Percentiles rank a stretch among this genome's conserved stretches.
These are phyloP conservation scores for Elegia similella DNA, from an alignment of 2,888 invertebrate species.

Conservation along the genomic window DNA sequence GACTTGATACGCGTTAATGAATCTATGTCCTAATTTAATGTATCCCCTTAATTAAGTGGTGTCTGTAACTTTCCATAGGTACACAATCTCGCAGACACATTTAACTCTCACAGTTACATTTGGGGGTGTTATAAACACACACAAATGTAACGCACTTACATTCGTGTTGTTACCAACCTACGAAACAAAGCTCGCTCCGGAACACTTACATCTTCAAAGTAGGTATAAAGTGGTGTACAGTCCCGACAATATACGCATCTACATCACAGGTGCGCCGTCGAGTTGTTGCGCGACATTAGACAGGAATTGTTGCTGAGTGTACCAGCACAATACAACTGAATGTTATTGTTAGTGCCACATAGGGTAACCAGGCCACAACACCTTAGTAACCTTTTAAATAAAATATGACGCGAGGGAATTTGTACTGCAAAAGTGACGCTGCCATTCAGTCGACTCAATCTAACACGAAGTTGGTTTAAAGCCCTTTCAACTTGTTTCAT, in stretches of 20 bases:
- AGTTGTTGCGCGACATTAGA: conserved; percentile 44
- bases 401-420: too few species aligned
- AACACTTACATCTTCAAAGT: conserved; percentile 16
- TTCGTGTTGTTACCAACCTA: neutral
- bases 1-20: too few species aligned
- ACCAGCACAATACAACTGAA: conserved; percentile 35
- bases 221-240: conserved; percentile 12
- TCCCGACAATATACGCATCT: conserved; percentile 9
- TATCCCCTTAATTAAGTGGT: too few species aligned
- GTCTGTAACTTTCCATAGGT: too few species aligned
- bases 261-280: conserved; percentile 36
- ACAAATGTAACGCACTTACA: neutral
- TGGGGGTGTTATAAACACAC: neutral
- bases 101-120: too few species aligned
- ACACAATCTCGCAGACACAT: too few species aligned
- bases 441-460: too few species aligned
- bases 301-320: conserved; percentile 38
- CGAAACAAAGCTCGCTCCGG: conserved; percentile 11
- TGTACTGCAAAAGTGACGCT: too few species aligned
- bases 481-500: too few species aligned
- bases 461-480: too few species aligned
- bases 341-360: conserved; percentile 25
- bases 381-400: neutral
- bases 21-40: too few species aligned
- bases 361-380: conserved; percentile 7